A percentile compares a stretch with the other conserved stretches of the same genome.
These are phyloP conservation scores for Octonoba sinensis DNA, from an alignment of 2,888 invertebrate genomes.

Conservation along the genomic window DNA sequence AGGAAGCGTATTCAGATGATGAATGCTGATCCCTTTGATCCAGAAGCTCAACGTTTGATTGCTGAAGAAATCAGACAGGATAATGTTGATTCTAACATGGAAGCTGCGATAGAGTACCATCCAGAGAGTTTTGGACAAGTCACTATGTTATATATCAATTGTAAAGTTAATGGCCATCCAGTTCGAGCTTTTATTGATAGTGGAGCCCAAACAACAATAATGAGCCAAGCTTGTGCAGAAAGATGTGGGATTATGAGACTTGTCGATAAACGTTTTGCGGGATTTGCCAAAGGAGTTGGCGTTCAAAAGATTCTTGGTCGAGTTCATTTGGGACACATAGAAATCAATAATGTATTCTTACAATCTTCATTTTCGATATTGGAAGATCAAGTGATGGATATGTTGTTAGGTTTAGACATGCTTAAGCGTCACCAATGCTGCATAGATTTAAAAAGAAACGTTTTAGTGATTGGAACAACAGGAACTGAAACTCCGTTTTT, in stretches of 20 bases:
- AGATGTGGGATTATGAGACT: conserved; percentile 78
- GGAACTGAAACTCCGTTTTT: conserved; percentile 91
- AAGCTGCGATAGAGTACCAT: conserved; percentile 97
- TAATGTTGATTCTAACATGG: conserved; percentile 98
- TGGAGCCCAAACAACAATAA: conserved; percentile 96
- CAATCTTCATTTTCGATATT: conserved; percentile 97
- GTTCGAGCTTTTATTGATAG: conserved; percentile 99
- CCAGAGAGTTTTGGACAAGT: conserved; percentile 99
- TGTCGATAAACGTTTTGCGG: conserved; percentile 90
- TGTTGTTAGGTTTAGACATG: conserved; percentile 97
- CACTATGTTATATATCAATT: conserved; percentile 97
- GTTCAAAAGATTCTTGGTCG: conserved; percentile 95
- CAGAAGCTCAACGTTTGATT: conserved; percentile 93
- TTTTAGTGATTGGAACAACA: conserved; percentile 92
- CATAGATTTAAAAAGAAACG: conserved; percentile 90
- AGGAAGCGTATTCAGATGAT: conserved; percentile 87
- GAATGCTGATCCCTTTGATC: conserved; percentile 94
- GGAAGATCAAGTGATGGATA: conserved; percentile 97
- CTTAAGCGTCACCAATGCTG: conserved; percentile 95
- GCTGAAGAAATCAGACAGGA: conserved; percentile 89
- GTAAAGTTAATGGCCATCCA: conserved; percentile 94
- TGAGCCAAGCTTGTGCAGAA: conserved; percentile 96
- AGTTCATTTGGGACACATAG: conserved; percentile 95
- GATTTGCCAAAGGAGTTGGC: conserved; percentile 95
- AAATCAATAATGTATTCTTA: conserved; percentile 92